These are phyloP conservation scores for Sardinella longiceps DNA, from an alignment of 2,797 vertebrate genomes.

Conservation along the genomic window DNA sequence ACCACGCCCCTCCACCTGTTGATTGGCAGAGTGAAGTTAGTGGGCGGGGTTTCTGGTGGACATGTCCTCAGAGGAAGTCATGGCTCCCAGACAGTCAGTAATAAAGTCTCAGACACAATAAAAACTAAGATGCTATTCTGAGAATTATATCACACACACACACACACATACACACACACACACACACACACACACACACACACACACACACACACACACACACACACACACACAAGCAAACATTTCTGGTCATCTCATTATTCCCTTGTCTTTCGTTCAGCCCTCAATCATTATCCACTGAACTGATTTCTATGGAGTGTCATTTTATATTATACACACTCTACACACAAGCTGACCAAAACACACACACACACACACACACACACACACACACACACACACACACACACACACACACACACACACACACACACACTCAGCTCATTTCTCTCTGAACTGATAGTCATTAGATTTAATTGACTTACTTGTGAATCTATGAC, in stretches of 20 bases:
- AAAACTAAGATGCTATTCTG: background rate
- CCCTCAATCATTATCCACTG: background rate
- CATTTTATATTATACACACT: too few species aligned
- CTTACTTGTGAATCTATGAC: constrained; percentile 68
- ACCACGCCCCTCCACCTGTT: constrained; percentile 66
- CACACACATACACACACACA: background rate
- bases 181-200: constrained; percentile 11
- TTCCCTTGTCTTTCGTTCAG: background rate
- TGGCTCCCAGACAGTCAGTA: background rate
- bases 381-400: constrained; percentile 14
- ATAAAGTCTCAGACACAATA: background rate
- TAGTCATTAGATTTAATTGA: background rate
- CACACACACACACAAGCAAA: background rate
- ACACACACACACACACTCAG: background rate
- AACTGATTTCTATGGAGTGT: background rate
- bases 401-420: constrained; percentile 5
- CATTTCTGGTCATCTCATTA: background rate
- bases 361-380: background rate
- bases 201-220: background rate
- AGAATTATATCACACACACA: background rate
- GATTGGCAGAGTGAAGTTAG: constrained; percentile 1
- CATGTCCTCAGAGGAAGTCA: background rate
- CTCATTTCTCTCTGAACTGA: background rate
- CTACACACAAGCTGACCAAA: background rate
- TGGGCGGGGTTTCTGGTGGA: background rate